Evolutionary conservation across 2,888 invertebrate genomes (phyloP).

Genomic region (Lycia hirtaria): DNA sequence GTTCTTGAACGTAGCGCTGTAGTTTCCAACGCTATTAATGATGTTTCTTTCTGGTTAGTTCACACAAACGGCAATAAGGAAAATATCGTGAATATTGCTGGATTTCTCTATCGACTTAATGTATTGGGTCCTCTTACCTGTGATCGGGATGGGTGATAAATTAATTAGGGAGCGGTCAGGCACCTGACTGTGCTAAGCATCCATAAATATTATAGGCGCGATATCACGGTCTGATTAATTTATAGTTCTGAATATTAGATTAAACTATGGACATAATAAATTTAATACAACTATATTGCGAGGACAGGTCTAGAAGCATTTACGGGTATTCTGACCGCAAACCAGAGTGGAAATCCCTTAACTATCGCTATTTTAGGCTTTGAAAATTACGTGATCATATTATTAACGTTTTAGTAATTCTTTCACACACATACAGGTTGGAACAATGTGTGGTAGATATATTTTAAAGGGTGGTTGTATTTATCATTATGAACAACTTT

Average conservation of each 20-base stretch:
- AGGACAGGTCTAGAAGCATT: not conserved
- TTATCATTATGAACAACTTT: too few species aligned
- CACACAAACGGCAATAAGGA: constrained; percentile 45
- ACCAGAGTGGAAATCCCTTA: not conserved
- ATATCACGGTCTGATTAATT: constrained; percentile 23
- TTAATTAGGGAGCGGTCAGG: constrained; percentile 26
- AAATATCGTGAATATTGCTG: constrained; percentile 32
- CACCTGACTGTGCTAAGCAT: constrained; percentile 23
- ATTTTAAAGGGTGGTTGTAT: too few species aligned
- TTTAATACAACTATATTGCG: not conserved
- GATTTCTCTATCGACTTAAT: constrained; percentile 33
- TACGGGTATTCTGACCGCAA: not conserved
- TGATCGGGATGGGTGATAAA: constrained; percentile 30
- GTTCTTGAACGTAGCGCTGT: constrained; percentile 41
- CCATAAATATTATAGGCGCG: constrained; percentile 26
- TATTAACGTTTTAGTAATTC: too few species aligned
- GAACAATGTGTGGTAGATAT: too few species aligned
- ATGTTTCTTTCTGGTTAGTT: constrained; percentile 47
- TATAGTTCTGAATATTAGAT: constrained; percentile 18
- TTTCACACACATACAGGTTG: too few species aligned
- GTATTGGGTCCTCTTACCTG: constrained; percentile 35
- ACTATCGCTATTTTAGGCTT: not conserved
- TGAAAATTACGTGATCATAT: too few species aligned
- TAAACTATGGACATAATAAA: constrained; percentile 12
- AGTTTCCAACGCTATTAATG: constrained; percentile 49